phyloP scores from a whole-genome alignment of 2,797 vertebrate genomes.

The Cyclopterus lumpus region DNA sequence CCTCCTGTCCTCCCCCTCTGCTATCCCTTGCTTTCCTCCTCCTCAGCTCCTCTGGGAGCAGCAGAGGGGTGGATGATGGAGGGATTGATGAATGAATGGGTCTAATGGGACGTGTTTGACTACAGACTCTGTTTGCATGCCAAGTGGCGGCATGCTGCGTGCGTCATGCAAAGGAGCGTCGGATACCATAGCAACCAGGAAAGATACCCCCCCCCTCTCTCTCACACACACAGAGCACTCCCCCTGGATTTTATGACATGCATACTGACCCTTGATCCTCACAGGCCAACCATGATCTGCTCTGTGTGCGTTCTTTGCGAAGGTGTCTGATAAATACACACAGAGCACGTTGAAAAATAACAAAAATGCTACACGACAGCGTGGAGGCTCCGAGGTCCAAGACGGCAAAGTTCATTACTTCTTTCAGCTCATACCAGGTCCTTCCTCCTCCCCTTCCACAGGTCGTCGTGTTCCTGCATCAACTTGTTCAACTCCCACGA shows the following conservation, averaged over 20 bases:
- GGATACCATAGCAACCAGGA: slow-evolving; percentile 36
- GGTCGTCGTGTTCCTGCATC: no score
- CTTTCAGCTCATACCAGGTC: no score
- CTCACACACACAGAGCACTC: no score
- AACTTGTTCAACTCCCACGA: no score
- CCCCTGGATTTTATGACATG: not conserved
- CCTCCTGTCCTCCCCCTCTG: not conserved
- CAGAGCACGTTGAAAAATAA: not conserved
- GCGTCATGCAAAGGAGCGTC: slow-evolving; percentile 39
- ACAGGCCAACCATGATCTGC: not conserved
- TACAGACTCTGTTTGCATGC: slow-evolving; percentile 46
- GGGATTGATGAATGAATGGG: slow-evolving; percentile 18
- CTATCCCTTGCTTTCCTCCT: not conserved
- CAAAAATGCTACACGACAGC: no score
- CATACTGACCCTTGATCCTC: not conserved
- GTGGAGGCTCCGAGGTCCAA: no score
- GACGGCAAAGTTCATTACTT: no score
- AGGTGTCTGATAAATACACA: not conserved
- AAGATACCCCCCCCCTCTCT: not conserved
- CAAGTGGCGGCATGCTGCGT: slow-evolving; percentile 56
- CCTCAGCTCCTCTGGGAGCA: slow-evolving; percentile 39
- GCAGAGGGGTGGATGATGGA: slow-evolving; percentile 28
- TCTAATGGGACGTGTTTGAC: slow-evolving; percentile 63
- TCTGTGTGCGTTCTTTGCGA: not conserved
- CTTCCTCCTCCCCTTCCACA: no score